These are phyloP conservation scores for Cephalopholis sonnerati DNA, from an alignment of 2,113 vertebrate species.

Conservation along the genomic window DNA sequence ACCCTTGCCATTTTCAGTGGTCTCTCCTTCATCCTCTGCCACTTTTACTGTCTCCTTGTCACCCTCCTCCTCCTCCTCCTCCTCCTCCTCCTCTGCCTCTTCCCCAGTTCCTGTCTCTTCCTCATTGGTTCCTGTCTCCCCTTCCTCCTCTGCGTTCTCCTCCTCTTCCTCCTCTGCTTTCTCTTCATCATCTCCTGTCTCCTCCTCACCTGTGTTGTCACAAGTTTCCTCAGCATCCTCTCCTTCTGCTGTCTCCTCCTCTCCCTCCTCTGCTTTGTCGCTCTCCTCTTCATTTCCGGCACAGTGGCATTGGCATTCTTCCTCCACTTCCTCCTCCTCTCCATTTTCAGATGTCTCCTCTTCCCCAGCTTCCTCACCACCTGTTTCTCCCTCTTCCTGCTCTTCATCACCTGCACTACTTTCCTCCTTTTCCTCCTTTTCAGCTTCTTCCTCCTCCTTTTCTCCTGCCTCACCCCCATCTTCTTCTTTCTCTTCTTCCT, in stretches of 20 bases:
- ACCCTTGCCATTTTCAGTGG: conserved; percentile 21
- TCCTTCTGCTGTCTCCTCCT: conserved; percentile 25
- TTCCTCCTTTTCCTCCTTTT: background rate
- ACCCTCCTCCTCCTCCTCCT: conserved; percentile 18
- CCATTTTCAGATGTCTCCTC: conserved; percentile 38
- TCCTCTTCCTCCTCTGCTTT: background rate
- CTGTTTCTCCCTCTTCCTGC: conserved; percentile 22
- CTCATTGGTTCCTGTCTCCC: background rate
- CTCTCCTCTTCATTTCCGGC: background rate
- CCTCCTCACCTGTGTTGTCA: background rate
- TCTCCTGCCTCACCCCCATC: background rate
- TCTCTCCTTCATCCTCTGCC: conserved; percentile 12
- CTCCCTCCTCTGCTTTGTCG: conserved; percentile 1
- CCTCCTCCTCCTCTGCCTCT: conserved; percentile 16
- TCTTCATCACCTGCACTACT: conserved; percentile 7
- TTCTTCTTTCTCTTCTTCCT: conserved; percentile 41
- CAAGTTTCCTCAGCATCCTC: conserved; percentile 25
- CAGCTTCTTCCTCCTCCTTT: background rate
- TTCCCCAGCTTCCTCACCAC: conserved; percentile 20
- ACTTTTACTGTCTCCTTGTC: conserved; percentile 35
- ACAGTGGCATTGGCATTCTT: conserved; percentile 25
- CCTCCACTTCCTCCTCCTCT: conserved; percentile 36
- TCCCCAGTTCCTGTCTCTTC: background rate
- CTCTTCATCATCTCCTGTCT: conserved; percentile 30
- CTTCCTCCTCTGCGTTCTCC: background rate